phyloP scores from a whole-genome alignment of 2,113 vertebrate genomes.

The Atrichornis clamosus region DNA sequence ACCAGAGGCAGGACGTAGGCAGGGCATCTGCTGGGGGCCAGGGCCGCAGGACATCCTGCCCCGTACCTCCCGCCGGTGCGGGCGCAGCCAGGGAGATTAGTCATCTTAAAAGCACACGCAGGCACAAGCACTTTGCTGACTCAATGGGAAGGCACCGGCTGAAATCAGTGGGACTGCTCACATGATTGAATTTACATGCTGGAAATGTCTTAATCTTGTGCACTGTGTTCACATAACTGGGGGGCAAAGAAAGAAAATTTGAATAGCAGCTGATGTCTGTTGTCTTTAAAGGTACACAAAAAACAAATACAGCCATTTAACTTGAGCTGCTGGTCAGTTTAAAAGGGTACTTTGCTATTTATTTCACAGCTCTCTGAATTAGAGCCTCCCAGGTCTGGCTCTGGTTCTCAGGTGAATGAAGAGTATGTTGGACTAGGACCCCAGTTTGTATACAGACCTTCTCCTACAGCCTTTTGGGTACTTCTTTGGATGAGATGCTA shows the following conservation, averaged over 20 bases:
- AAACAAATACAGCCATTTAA: neutral
- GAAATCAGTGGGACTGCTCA: constrained; percentile 15
- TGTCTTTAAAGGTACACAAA: neutral
- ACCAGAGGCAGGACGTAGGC: neutral
- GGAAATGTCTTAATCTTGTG: neutral
- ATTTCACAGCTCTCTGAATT: neutral
- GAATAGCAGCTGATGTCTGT: neutral
- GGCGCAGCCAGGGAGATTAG: neutral
- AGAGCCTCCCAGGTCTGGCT: neutral
- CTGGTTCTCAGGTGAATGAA: neutral
- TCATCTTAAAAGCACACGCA: neutral
- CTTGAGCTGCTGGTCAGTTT: neutral
- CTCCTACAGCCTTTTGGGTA: neutral
- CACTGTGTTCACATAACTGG: neutral
- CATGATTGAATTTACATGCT: neutral
- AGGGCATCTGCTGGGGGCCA: neutral
- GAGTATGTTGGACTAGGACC: neutral
- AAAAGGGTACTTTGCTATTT: neutral
- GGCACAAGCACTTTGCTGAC: constrained; percentile 1
- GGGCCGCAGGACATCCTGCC: neutral
- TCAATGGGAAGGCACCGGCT: constrained; percentile 31
- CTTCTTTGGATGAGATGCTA: neutral
- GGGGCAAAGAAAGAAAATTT: neutral
- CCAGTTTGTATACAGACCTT: neutral
- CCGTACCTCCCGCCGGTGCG: neutral